Percentiles rank a stretch among this genome's conserved stretches.
Conservation (phyloP, 2,797 vertebrate genomes). For the Crenichthys baileyi region DNA sequence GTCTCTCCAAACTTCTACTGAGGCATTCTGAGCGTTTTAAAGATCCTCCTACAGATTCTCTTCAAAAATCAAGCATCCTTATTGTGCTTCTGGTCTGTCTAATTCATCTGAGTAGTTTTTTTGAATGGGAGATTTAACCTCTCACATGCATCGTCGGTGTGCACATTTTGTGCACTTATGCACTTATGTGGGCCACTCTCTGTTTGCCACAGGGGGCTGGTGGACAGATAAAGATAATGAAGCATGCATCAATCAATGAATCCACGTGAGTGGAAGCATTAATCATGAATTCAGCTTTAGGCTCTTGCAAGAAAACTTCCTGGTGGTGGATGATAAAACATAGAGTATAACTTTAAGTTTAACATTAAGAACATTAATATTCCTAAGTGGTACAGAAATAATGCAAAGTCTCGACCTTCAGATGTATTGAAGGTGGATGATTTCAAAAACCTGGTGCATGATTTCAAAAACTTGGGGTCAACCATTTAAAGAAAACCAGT, state of each 20-base stretch:
- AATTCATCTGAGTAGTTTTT: constrained; percentile 3
- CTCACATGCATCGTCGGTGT: not conserved
- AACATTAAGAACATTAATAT: not conserved
- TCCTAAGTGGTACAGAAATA: not conserved
- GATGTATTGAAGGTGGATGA: not conserved
- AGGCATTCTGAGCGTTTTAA: not conserved
- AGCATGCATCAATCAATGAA: not conserved
- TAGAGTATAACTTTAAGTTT: not conserved
- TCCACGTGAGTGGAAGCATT: constrained; percentile 3
- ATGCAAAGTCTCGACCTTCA: not conserved
- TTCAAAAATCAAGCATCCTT: constrained; percentile 1
- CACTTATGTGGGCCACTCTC: not conserved
- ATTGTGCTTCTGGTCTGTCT: constrained; percentile 1
- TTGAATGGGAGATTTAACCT: constrained; percentile 13
- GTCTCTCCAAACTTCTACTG: not conserved
- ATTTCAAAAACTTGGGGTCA: not conserved
- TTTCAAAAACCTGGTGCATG: not conserved
- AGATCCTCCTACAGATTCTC: constrained; percentile 5
- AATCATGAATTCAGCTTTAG: not conserved
- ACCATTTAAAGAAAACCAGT: not conserved
- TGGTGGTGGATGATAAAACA: not conserved
- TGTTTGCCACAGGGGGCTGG: not conserved
- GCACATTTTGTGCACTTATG: not conserved
- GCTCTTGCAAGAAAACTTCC: not conserved
- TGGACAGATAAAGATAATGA: constrained; percentile 4